Base-by-base conservation (phyloP, 2,113 vertebrate species). In the Pandion haliaetus region DNA sequence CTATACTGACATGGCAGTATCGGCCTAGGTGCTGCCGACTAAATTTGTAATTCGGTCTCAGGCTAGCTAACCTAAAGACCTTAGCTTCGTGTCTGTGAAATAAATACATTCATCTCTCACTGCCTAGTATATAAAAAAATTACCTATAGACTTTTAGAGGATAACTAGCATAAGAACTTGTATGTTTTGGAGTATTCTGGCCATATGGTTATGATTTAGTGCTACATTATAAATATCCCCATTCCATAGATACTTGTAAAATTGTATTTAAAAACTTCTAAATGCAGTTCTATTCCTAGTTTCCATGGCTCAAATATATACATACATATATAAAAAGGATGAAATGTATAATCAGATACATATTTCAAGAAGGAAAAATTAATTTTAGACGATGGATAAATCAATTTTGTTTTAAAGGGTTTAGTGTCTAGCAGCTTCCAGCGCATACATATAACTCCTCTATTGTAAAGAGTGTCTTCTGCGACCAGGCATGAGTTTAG, bases 1-100 rank as follows among this genome's bases (percentile, higher is more conserved):
- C 6, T 52, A 4, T 61, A 28, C 4, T 25, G 15, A 14, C 1
- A 1, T 50, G 76, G 49, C 44, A 69, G 0, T 62, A n/a, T 62
- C 55, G 45, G 25, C 45, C 26, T 58, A 58, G 54, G 20, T 92
- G 36, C 36, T 73, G 6, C 25, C 83, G 29, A 24, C 42, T 62
- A 19, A 24, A 74, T 66, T 71, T 65, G 7, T 61, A 66, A n/a
- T 36, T 73, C 36, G 40, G 7, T 79, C n/a, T 78, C n/a, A 81
- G 34, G 29, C 83, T 90, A 44, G 42, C 76, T 92, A 82, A 81
- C 20, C 67, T 58, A 49, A 90, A 31, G 17, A 65, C 8, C 19
- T 79, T 36, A 76, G 34, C 67, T 44, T 67, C 5, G 1, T 86
- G 54, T 38, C 59, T 86, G 59, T 34, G 32, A 85, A 91, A 91